A percentile compares a stretch with the other conserved stretches of the same genome.
These are phyloP conservation scores for Parazoanthus darwini DNA, from an alignment of 92 coral and sea anemone species.

Conservation along the genomic window DNA sequence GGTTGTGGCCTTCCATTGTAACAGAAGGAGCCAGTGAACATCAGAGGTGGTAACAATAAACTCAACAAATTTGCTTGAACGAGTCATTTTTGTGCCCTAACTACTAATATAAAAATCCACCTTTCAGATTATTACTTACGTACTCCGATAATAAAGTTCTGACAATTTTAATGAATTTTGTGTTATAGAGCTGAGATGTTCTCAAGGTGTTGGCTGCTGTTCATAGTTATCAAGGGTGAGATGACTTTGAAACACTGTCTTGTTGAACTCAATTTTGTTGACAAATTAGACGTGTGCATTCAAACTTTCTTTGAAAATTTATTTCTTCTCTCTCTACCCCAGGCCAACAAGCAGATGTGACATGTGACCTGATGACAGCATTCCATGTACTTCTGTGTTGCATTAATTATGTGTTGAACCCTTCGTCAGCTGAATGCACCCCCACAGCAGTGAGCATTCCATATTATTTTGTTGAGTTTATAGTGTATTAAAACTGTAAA, in stretches of 20 bases:
- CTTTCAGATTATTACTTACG: too few relatives aligned
- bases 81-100: too few relatives aligned
- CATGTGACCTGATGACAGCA: constrained; percentile 40
- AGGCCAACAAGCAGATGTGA: constrained; percentile 27
- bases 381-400: constrained; percentile 40
- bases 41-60: neutral
- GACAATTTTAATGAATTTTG: neutral
- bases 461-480: neutral
- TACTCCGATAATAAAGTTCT: too few relatives aligned
- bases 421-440: constrained; percentile 3
- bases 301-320: neutral
- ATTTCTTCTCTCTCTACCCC: neutral
- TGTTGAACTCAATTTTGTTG: too few relatives aligned
- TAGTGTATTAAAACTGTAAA: too few relatives aligned
- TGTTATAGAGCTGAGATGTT: constrained; percentile 11
- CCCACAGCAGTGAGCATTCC: neutral
- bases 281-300: neutral
- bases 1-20: constrained; percentile 36
- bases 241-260: neutral
- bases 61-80: neutral
- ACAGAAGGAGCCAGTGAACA: constrained; percentile 16
- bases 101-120: too few relatives aligned
- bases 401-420: constrained; percentile 11
- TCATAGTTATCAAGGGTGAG: constrained; percentile 34
- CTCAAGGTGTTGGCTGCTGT: constrained; percentile 32